Percentiles rank a stretch among this genome's conserved stretches.
Evolutionary conservation across 2,113 vertebrate species (phyloP).

Genomic region (Notarius lentiginosus): DNA sequence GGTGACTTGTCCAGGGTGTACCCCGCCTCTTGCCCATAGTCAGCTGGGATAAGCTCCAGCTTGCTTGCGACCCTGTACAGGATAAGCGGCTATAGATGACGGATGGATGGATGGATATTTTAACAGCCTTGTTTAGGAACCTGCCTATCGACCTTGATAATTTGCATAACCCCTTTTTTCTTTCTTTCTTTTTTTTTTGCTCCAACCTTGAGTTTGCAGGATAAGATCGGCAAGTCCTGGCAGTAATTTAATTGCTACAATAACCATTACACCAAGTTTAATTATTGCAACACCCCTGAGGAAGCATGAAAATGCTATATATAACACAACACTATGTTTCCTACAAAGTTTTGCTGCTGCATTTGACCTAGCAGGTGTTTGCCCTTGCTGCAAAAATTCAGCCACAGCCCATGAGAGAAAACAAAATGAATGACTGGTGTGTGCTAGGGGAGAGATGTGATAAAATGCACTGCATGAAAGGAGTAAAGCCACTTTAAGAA

Average conservation of each 20-base stretch:
- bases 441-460: background rate
- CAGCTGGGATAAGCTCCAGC: too few species aligned
- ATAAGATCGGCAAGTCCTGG: background rate
- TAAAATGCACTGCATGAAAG: background rate
- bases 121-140: background rate
- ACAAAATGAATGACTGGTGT: conserved; percentile 26
- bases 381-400: conserved; percentile 25
- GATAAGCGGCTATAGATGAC: too few species aligned
- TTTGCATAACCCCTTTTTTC: background rate
- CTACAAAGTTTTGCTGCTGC: background rate
- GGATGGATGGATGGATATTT: too few species aligned
- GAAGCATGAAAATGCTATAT: conserved; percentile 6
- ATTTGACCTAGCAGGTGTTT: conserved; percentile 28
- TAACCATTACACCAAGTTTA: conserved; percentile 15
- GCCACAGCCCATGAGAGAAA: background rate
- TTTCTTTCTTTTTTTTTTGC: background rate
- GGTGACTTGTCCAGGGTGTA: too few species aligned
- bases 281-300: conserved; percentile 8
- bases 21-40: too few species aligned
- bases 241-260: conserved; percentile 12
- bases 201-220: background rate
- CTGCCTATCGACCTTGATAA: background rate
- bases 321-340: conserved; percentile 12
- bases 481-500: conserved; percentile 9
- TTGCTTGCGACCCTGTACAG: too few species aligned